phyloP scores from a whole-genome alignment of 2,113 vertebrate species.

The Mesitornis unicolor region DNA sequence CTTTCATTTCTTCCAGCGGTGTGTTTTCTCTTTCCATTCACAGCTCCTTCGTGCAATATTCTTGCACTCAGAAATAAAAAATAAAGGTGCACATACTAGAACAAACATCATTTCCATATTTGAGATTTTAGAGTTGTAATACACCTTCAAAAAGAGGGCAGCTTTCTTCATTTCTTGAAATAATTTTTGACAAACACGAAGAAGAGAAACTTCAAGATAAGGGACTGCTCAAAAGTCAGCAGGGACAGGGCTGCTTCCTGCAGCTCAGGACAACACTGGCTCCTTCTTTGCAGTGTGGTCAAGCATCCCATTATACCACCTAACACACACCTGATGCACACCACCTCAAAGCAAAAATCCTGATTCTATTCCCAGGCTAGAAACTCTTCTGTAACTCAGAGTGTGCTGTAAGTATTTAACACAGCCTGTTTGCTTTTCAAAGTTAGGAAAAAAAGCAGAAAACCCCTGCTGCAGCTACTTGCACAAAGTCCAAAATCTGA shows the following conservation, averaged over 20 bases:
- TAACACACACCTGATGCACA: too few relatives aligned
- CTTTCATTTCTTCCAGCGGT: neutral
- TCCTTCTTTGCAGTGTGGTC: neutral
- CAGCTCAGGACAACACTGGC: neutral
- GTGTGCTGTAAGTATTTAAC: neutral
- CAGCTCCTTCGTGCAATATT: neutral
- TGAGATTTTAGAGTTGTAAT: neutral
- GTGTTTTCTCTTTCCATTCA: neutral
- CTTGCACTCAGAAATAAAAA: neutral
- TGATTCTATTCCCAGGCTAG: neutral
- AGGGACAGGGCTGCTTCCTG: neutral
- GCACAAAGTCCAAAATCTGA: neutral
- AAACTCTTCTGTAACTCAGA: neutral
- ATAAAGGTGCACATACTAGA: neutral
- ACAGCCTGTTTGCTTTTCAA: neutral
- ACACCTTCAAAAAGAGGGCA: neutral
- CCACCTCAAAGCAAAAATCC: neutral
- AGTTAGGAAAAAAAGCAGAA: neutral
- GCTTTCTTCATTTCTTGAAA: neutral
- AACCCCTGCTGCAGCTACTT: neutral
- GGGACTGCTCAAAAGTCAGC: neutral
- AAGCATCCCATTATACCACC: neutral
- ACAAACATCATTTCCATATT: fast-evolving
- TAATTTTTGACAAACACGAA: neutral
- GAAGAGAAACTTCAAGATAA: neutral